Evolutionary conservation across 2,888 invertebrate genomes (phyloP), one percentile per base, ranked within the genome.

Genomic region (Netelia fuscicornis): DNA sequence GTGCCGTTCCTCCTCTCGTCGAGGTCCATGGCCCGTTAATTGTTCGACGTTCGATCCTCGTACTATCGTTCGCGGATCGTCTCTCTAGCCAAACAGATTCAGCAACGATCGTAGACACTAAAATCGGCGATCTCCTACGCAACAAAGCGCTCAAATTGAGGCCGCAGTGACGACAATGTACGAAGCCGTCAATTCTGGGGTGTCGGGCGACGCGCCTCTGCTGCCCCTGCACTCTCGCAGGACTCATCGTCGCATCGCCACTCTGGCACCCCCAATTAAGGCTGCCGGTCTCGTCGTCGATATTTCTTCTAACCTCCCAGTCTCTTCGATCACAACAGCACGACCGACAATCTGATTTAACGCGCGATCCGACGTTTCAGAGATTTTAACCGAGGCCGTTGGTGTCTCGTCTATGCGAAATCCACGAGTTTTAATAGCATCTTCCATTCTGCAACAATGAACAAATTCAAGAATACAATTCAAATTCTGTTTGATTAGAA

Each of bases 161-260:
- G 62, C 72, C 67, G 76, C 68, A 64, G 77, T 77, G 62, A 42
- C 60, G 60, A 75, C 72, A 67, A 72, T 72, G 48, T 76, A 80
- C 79, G 80, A 54, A 62, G 60, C 81, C 78, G 85, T 79, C 81
- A 76, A 84, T 80, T 83, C 82, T 88, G 89, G 90, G 90, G 87
- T 90, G 92, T 91, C 91, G 92, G 91, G 91, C 90, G 91, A 91
- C 90, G 92, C 90, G 89, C 90, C 89, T 88, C 90, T 87, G 83
- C 87, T 84, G 83, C 87, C 85, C 85, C 85, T 88, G 84, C 89
- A 89, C 90, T 89, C 89, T 91, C 89, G 90, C 88, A 90, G 92
- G 91, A 92, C 92, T 93, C 93, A 93, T 93, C 93, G 92, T 93
- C 92, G 93, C 92, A 93, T 93, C 92, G 92, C 92, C 91, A 90